Evolutionary conservation across 2,113 vertebrate genomes (phyloP), one percentile per base, ranked within the genome.

Genomic region (Sceloporus tristichus): DNA sequence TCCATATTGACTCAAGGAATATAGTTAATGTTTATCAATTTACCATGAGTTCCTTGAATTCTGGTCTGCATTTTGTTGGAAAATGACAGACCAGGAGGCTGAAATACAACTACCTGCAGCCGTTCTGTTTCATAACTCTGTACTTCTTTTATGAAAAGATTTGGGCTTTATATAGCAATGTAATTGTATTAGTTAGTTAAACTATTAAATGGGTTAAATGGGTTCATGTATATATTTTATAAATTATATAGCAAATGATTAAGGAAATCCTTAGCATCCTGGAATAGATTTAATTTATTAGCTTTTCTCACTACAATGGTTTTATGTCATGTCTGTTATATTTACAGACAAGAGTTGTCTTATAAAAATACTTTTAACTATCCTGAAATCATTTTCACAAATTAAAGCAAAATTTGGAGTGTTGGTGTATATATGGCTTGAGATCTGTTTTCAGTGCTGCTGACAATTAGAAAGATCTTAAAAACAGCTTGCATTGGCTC

Each of bases 401-500:
- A 54, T 76, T 87, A 87, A 91, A 93, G 48, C 16, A 84, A 73
- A 87, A 62, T 77, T 85, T 88, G 84, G 10, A 53, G 68, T 86
- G 29, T 38, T 81, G 87, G 23, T 21, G 71, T 40, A 68, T 68
- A 10, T 73, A 25, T 53, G 23, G 23, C 34, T 84, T 85, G 74
- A 82, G 19, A 70, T 62, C 75, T 90, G 81, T 10, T 38, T 87
- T 40, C 79, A 59, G n/a, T 88, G 6, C 1, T 27, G 40, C 56
- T n/a, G 74, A 93, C 86, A 92, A 91, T 86, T 87, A 89, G 93
- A 90, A 59, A 66, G n/a, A 21, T 89, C 91, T 91, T 91, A 92
- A 95, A 93, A 94, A 85, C 70, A 92, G 90, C 91, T 95, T 95
- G 89, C 90, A 48, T 79, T 78, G 27, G 6, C 79, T 86, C 87